phyloP scores from a whole-genome alignment of 2,797 vertebrate genomes.

The Hyperoplus immaculatus region DNA sequence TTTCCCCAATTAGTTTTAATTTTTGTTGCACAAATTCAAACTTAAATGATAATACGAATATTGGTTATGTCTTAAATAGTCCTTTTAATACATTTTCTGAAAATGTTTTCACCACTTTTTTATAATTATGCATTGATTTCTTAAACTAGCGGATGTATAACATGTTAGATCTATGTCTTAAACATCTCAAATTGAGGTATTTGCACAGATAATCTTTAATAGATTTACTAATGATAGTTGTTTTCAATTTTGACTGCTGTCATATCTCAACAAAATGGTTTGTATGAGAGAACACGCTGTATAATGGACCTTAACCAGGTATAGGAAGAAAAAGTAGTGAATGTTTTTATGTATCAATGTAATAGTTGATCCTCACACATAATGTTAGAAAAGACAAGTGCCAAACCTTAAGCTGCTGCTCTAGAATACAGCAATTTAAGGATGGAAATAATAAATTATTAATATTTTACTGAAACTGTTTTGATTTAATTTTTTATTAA shows the following conservation, averaged over 20 bases:
- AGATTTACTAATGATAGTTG: slow-evolving; percentile 51
- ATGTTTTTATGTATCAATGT: slow-evolving; percentile 67
- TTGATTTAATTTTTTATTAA: slow-evolving; percentile 1
- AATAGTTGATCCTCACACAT: slow-evolving; percentile 38
- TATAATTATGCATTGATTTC: slow-evolving; percentile 57
- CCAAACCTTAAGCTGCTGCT: slow-evolving; percentile 70
- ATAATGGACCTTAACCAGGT: slow-evolving; percentile 68
- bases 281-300: slow-evolving; percentile 44
- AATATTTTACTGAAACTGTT: slow-evolving; percentile 70
- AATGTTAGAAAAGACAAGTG: slow-evolving; percentile 68
- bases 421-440: slow-evolving; percentile 45
- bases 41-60: slow-evolving; percentile 28
- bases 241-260: slow-evolving; percentile 59
- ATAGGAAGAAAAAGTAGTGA: slow-evolving; percentile 47
- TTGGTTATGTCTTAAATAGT: slow-evolving; percentile 34
- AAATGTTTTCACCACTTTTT: slow-evolving; percentile 34
- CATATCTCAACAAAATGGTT: slow-evolving; percentile 57
- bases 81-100: slow-evolving; percentile 47
- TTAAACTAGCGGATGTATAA: slow-evolving; percentile 55
- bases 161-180: slow-evolving; percentile 68
- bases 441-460: slow-evolving; percentile 67
- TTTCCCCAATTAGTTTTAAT: not conserved
- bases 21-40: slow-evolving; percentile 20
- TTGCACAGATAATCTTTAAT: slow-evolving; percentile 80
- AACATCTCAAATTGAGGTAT: slow-evolving; percentile 79